These are phyloP conservation scores for Porites divaricata DNA, from an alignment of 92 coral and sea anemone species.

Conservation along the genomic window DNA sequence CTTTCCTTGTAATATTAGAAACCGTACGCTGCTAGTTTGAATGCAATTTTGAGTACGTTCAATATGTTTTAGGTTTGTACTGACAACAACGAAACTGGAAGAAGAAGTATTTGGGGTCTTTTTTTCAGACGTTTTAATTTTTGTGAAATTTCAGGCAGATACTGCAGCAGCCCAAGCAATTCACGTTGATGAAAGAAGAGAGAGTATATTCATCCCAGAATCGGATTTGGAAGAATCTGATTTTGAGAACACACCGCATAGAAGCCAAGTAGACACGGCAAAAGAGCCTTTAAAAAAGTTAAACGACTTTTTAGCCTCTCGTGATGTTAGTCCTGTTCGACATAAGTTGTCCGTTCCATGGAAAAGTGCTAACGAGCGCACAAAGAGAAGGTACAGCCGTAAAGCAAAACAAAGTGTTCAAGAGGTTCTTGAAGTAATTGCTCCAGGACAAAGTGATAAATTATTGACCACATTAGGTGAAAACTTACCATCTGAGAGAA, in stretches of 20 bases:
- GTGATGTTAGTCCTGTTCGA: conserved; percentile 39
- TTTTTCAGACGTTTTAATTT: neutral
- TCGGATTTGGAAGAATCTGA: conserved; percentile 8
- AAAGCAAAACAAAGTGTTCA: too few relatives aligned
- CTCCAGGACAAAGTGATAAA: too few relatives aligned
- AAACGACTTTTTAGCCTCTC: conserved; percentile 37
- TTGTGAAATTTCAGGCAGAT: neutral
- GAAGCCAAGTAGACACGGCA: conserved; percentile 48
- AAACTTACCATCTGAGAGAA: too few relatives aligned
- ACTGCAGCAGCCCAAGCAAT: conserved; percentile 1
- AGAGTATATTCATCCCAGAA: conserved; percentile 33
- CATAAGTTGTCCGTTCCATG: conserved; percentile 46
- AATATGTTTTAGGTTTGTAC: conserved; percentile 13
- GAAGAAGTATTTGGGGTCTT: conserved; percentile 11
- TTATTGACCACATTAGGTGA: too few relatives aligned
- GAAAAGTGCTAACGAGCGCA: too few relatives aligned
- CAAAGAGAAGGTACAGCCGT: too few relatives aligned
- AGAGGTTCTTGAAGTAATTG: too few relatives aligned
- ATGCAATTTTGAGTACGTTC: conserved; percentile 2
- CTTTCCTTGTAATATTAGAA: conserved; percentile 12
- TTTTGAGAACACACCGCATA: conserved; percentile 10
- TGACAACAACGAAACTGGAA: conserved; percentile 3
- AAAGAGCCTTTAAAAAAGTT: conserved; percentile 16
- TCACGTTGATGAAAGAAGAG: conserved; percentile 19
- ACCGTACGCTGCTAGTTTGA: conserved; percentile 10